These are phyloP conservation scores for Lochmaea crataegi DNA, from an alignment of 2,888 invertebrate genomes.

Conservation along the genomic window DNA sequence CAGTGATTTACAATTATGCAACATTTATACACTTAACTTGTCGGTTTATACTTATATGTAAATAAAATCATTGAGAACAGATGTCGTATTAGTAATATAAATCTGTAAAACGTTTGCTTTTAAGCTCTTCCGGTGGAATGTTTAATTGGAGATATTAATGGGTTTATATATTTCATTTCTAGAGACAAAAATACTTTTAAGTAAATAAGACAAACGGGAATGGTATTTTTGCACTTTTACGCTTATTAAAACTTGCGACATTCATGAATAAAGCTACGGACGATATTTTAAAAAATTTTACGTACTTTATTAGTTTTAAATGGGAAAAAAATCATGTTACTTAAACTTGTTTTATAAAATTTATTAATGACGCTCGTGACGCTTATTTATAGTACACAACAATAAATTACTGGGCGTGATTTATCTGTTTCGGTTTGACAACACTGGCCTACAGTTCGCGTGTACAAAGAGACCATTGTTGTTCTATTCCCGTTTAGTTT, in stretches of 20 bases:
- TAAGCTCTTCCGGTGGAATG: constrained; percentile 7
- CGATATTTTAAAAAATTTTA: too few species aligned
- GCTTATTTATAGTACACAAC: background rate
- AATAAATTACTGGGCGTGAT: background rate
- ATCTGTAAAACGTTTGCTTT: constrained; percentile 2
- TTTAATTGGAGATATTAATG: constrained; percentile 3
- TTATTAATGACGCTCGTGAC: background rate
- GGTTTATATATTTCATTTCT: constrained; percentile 8
- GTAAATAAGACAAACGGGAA: background rate
- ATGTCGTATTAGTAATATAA: constrained; percentile 7
- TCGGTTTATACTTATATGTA: constrained; percentile 8
- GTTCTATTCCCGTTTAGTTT: constrained; percentile 28
- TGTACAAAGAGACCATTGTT: constrained; percentile 14
- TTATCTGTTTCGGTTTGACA: background rate
- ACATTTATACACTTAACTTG: constrained; percentile 10
- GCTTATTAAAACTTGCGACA: background rate
- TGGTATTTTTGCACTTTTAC: background rate
- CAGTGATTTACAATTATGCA: constrained; percentile 14
- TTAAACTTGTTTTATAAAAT: background rate
- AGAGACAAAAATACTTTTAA: background rate
- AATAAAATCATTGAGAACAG: constrained; percentile 15
- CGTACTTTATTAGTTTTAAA: too few species aligned
- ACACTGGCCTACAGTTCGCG: background rate
- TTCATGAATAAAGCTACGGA: too few species aligned
- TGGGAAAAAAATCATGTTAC: background rate